Evolutionary conservation across 2,113 vertebrate genomes (phyloP).

Genomic region (western clawed frog (Xenopus tropicalis)): UCB_Xtro_10.0 CM004451.2:57252001-57252500

Average conservation of each 20-base stretch:
- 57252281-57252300: background rate
- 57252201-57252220: background rate
- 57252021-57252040: too few relatives aligned
- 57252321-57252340: conserved; percentile 23
- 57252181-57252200: background rate
- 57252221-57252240: background rate
- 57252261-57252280: conserved; percentile 6
- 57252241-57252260: background rate
- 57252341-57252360: conserved; percentile 22
- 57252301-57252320: conserved; percentile 7
- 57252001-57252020: too few relatives aligned
- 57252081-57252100: too few relatives aligned
- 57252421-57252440: conserved; percentile 28
- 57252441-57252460: conserved; percentile 43
- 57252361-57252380: conserved; percentile 25
- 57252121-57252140: background rate
- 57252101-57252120: too few relatives aligned
- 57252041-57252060: too few relatives aligned
- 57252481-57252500: conserved; percentile 11
- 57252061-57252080: too few relatives aligned
- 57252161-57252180: background rate
- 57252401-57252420: conserved; percentile 25
- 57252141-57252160: background rate
- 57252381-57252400: conserved; percentile 17
- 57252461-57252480: conserved; percentile 36